Conservation (phyloP, 2,888 invertebrate genomes). For the Lepidonotus clava region DNA sequence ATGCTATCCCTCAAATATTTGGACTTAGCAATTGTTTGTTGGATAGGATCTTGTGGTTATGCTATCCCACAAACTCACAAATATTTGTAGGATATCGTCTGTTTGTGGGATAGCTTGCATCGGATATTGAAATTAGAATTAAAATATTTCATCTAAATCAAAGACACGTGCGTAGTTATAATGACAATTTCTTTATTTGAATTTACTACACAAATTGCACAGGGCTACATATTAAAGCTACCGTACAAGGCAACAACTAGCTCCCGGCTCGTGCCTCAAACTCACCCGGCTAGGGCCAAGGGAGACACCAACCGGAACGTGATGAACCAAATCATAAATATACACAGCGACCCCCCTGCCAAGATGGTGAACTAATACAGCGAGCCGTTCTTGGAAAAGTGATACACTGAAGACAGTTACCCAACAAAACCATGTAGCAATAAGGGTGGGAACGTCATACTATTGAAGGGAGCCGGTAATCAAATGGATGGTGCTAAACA, state of each 20-base stretch:
- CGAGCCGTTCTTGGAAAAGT: neutral
- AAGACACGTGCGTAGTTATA: too few relatives aligned
- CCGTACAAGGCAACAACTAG: conserved; percentile 46
- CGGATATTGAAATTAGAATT: too few relatives aligned
- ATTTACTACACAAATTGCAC: conserved; percentile 45
- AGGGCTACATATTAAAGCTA: conserved; percentile 46
- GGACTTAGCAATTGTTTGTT: too few relatives aligned
- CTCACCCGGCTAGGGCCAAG: neutral
- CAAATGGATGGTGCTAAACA: too few relatives aligned
- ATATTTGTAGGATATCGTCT: too few relatives aligned
- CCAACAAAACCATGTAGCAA: neutral
- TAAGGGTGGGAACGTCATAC: neutral
- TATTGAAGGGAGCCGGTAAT: too few relatives aligned
- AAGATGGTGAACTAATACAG: neutral
- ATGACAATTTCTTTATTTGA: conserved; percentile 24
- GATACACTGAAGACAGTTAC: neutral
- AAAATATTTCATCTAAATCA: too few relatives aligned
- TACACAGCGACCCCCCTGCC: conserved; percentile 7
- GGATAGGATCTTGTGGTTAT: too few relatives aligned
- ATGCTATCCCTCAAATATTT: too few relatives aligned
- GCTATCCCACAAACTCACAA: too few relatives aligned
- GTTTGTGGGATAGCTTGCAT: too few relatives aligned
- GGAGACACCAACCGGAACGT: neutral
- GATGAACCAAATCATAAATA: conserved; percentile 33
- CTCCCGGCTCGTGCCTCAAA: neutral